Conservation (phyloP, 2,888 invertebrate species). For the Sphinx pinastri region DNA sequence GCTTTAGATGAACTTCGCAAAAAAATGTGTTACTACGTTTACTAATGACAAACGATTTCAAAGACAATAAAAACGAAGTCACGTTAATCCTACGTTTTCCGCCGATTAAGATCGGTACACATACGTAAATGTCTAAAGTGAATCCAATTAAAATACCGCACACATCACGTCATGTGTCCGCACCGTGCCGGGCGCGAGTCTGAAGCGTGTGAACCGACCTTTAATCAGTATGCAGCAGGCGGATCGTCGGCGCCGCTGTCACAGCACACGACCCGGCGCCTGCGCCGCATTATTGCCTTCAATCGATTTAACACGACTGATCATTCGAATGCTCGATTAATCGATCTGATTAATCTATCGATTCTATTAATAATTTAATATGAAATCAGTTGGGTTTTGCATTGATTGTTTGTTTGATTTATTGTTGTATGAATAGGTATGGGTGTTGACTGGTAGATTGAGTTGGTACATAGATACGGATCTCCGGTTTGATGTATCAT, state of each 20-base stretch:
- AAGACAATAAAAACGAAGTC: not conserved
- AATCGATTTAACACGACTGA: slow-evolving; percentile 28
- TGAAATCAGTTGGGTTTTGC: slow-evolving; percentile 23
- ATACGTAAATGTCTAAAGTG: not conserved
- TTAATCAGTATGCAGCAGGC: slow-evolving; percentile 27
- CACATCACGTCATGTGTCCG: slow-evolving; percentile 12
- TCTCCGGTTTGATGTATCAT: slow-evolving; percentile 16
- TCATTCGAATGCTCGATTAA: slow-evolving; percentile 28
- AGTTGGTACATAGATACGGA: slow-evolving; percentile 7
- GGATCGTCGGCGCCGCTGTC: slow-evolving; percentile 31
- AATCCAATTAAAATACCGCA: slow-evolving; percentile 16
- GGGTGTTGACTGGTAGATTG: slow-evolving; percentile 10
- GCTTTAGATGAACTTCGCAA: too few species aligned
- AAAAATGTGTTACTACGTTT: not conserved
- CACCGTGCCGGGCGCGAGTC: slow-evolving; percentile 3
- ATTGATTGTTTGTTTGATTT: slow-evolving; percentile 24
- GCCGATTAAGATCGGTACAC: not conserved
- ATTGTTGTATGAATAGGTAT: slow-evolving; percentile 10
- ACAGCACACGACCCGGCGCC: slow-evolving; percentile 30
- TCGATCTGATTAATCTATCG: slow-evolving; percentile 27
- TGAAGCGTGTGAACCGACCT: slow-evolving; percentile 26
- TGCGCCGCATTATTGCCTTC: slow-evolving; percentile 24
- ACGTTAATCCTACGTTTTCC: not conserved
- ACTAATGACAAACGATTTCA: not conserved
- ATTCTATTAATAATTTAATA: slow-evolving; percentile 27